Evolutionary conservation across 2,113 vertebrate genomes (phyloP).

Genomic region (Semicossyphus pulcher): DNA sequence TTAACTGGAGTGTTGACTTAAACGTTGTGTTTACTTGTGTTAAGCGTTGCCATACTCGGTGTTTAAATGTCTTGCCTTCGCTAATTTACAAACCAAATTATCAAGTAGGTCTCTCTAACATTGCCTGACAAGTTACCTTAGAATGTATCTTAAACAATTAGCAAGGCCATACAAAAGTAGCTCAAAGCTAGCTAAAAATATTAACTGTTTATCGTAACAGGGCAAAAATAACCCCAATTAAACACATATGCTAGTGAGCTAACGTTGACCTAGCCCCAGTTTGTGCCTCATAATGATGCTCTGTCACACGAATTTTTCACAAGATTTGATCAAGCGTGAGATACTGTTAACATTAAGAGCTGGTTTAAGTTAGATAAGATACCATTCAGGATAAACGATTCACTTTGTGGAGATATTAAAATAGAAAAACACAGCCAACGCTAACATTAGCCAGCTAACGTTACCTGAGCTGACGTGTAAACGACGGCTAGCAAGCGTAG

Average conservation of each 20-base stretch:
- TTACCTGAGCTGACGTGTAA: conserved; percentile 78
- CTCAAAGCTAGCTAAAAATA: neutral
- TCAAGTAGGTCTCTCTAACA: neutral
- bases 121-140: neutral
- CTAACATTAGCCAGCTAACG: conserved; percentile 21
- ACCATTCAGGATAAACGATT: neutral
- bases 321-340: neutral
- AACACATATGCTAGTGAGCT: conserved; percentile 51
- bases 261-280: conserved; percentile 14
- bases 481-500: conserved; percentile 52
- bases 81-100: neutral
- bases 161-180: neutral
- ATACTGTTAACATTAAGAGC: accelerated
- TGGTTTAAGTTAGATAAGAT: accelerated
- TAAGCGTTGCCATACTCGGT: neutral
- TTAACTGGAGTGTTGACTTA: neutral
- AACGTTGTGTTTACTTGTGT: neutral
- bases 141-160: neutral
- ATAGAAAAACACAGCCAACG: conserved; percentile 13
- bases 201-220: neutral
- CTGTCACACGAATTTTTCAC: neutral
- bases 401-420: neutral
- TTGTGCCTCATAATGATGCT: neutral
- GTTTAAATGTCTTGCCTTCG: neutral
- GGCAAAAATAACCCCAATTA: conserved; percentile 4